phyloP scores from a whole-genome alignment of 2,797 vertebrate species.

The Podarcis siculus region DNA sequence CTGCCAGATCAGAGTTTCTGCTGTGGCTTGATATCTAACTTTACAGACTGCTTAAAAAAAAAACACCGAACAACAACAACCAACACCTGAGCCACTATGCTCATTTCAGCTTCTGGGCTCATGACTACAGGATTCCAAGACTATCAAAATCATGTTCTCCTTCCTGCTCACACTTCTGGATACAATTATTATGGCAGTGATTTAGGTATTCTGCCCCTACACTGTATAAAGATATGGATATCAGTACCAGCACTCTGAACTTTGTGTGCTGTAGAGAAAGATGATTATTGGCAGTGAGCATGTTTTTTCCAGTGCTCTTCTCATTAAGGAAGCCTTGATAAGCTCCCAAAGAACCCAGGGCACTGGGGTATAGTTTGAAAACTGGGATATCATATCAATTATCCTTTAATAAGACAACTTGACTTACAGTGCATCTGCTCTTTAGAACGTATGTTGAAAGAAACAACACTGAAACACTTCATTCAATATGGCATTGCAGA shows the following conservation, averaged over 20 bases:
- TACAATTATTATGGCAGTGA: background rate
- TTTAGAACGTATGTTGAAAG: background rate
- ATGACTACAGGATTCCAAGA: constrained; percentile 29
- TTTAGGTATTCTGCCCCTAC: no score
- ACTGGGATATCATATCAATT: background rate
- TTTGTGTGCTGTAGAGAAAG: background rate
- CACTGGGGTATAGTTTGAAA: background rate
- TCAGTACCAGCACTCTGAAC: no score
- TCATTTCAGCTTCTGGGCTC: constrained; percentile 14
- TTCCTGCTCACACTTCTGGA: background rate
- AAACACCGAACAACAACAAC: background rate
- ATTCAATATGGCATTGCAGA: background rate
- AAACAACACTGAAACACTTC: background rate
- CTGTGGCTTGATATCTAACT: constrained; percentile 19
- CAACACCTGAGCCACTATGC: background rate
- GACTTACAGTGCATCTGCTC: no score
- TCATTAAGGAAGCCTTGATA: background rate
- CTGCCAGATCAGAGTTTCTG: constrained; percentile 5
- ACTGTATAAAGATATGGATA: no score
- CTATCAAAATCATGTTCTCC: background rate
- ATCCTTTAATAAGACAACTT: background rate
- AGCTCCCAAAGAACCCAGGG: background rate
- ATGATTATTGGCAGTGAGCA: background rate
- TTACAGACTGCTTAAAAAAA: background rate
- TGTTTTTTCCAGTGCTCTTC: background rate